Base-by-base conservation (phyloP, 2,888 invertebrate genomes). In the Mallateleia sp. region DNA sequence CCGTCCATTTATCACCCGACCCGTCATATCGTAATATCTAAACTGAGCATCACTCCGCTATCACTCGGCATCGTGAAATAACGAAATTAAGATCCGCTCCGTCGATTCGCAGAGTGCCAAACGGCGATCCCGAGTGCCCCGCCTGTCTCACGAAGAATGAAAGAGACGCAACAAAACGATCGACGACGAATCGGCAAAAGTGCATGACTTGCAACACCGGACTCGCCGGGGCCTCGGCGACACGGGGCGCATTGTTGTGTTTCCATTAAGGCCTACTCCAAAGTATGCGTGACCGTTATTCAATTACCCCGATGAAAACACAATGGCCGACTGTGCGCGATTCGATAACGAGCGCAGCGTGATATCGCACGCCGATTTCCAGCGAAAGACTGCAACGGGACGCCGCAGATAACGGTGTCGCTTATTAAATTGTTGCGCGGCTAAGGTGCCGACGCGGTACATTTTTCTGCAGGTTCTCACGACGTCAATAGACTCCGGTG, bases 121-220 rank as follows among this genome's bases (percentile, higher is more conserved):
- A 58, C 50, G 45, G 56, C 62, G 42, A 54, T 20, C 25, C 22
- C 2, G n/a, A 34, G 28, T 45, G 45, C 11, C 2, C 56, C 22
- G 24, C 15, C 20, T 18, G 28, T 18, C 34, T 60, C 34, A 20
- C 15, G 60, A 62, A 62, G 54, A 42, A 54, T 15, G 24, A 18
- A 71, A 25, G 7, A 18, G 24, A 9, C 32, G 18, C 20, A 22
- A 60, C 11, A 60, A 20, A 60, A 6, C 45, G 72, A 78, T 72
- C 58, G 56, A 38, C 38, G 38, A 69, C 69, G 56, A 84, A 80
- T 85, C 45, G 47, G 74, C 79, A 74, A 85, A 85, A 85, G 79
- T 85, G 85, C 85, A 80, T 85, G 85, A 80, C 85, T 85, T 85
- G 84, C 84, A n/a, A n/a, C n/a, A n/a, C n/a, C n/a, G n/a, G n/a